Conservation (phyloP, 1,140 invertebrate species). For the Orchesella cincta region DNA sequence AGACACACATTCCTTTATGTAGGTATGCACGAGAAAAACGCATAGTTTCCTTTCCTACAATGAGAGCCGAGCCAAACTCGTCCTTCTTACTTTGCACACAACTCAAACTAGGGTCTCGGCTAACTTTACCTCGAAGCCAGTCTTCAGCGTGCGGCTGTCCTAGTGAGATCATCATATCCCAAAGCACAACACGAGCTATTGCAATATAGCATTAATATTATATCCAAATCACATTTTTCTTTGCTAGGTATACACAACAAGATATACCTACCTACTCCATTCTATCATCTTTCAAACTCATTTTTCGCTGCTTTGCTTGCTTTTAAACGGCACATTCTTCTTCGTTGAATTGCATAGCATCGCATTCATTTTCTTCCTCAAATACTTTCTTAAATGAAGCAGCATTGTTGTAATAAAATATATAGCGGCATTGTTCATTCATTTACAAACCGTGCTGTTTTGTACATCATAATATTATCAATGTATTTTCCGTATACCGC, state of each 20-base stretch:
- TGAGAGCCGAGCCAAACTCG: too few relatives aligned
- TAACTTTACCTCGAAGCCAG: not conserved
- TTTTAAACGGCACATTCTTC: not conserved
- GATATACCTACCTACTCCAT: not conserved
- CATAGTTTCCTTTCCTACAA: too few relatives aligned
- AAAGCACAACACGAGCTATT: constrained; percentile 22
- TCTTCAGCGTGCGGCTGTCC: constrained; percentile 17
- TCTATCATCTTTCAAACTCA: not conserved
- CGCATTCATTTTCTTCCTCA: too few relatives aligned
- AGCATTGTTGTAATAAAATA: too few relatives aligned
- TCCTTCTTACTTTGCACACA: too few relatives aligned
- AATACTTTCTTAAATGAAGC: too few relatives aligned
- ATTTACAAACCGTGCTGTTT: not conserved
- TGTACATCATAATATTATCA: too few relatives aligned
- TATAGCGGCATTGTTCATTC: constrained; percentile 12
- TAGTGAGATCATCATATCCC: constrained; percentile 16
- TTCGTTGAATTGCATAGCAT: not conserved
- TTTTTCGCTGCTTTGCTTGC: not conserved
- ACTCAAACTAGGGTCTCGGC: constrained; percentile 12
- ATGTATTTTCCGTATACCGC: too few relatives aligned
- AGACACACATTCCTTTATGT: constrained; percentile 1
- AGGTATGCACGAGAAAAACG: too few relatives aligned
- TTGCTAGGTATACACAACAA: not conserved
- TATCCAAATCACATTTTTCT: not conserved
- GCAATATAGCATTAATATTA: not conserved